phyloP scores from a whole-genome alignment of 2,113 vertebrate genomes.

The Perca schrenkii region DNA sequence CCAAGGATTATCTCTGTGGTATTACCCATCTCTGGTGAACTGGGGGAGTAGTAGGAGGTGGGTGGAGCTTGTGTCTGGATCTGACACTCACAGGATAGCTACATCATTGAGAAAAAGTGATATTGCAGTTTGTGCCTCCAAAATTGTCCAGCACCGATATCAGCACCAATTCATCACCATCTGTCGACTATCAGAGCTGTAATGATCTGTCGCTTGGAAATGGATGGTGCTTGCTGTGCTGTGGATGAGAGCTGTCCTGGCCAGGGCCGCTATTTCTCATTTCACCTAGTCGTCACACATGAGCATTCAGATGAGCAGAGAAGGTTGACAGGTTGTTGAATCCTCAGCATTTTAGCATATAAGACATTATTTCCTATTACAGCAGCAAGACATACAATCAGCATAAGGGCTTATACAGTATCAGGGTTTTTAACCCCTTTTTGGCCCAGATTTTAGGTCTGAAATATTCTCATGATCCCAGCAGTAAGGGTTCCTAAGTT shows the following conservation, averaged over 20 bases:
- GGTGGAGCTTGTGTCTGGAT: conserved; percentile 26
- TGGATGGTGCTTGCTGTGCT: conserved; percentile 59
- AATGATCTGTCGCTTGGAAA: conserved; percentile 75
- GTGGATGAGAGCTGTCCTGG: conserved; percentile 38
- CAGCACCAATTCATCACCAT: conserved; percentile 75
- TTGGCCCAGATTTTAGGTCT: background rate
- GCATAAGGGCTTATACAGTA: background rate
- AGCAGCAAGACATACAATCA: background rate
- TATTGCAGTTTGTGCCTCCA: conserved; percentile 61
- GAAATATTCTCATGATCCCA: background rate
- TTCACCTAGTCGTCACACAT: conserved; percentile 47
- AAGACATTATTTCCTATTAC: background rate
- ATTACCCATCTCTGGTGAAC: conserved; percentile 39
- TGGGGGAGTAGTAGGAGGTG: conserved; percentile 2
- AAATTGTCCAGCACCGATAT: conserved; percentile 58
- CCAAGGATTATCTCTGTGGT: conserved; percentile 23
- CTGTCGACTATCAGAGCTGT: conserved; percentile 69
- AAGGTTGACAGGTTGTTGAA: conserved; percentile 24
- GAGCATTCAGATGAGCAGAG: conserved; percentile 26
- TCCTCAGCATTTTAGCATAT: background rate
- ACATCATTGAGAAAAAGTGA: conserved; percentile 57
- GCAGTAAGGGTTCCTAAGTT: background rate
- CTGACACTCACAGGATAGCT: conserved; percentile 30
- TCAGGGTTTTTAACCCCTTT: background rate
- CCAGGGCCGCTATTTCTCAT: conserved; percentile 42